phyloP scores from a whole-genome alignment of 2,888 invertebrate genomes.

The Agrotis puta region DNA sequence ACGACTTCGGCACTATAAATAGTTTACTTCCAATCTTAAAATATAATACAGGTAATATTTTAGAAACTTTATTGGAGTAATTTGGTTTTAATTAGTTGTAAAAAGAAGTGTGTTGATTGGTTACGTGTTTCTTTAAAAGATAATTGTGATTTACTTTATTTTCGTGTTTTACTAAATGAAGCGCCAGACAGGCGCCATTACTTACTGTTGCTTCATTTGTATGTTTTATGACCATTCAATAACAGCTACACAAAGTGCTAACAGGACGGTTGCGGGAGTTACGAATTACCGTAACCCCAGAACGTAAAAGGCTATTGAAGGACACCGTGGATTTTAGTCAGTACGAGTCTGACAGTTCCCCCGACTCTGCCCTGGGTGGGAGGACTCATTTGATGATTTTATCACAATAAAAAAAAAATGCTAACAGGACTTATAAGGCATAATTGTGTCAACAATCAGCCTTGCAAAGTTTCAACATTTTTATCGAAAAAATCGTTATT shows the following conservation, averaged over 20 bases:
- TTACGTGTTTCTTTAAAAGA: slow-evolving; percentile 1
- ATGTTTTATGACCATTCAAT: not conserved
- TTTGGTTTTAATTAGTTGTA: slow-evolving; percentile 55
- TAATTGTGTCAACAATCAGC: not conserved
- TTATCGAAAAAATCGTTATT: no score
- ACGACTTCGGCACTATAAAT: slow-evolving; percentile 51
- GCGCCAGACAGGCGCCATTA: not conserved
- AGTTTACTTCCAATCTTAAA: slow-evolving; percentile 33
- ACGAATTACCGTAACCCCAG: no score
- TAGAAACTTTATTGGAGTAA: slow-evolving; percentile 49
- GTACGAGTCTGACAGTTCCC: no score
- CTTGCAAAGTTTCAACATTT: no score
- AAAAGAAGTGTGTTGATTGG: slow-evolving; percentile 40
- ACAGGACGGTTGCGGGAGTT: no score
- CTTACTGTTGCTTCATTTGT: not conserved
- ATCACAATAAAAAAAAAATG: no score
- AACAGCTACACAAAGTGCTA: no score
- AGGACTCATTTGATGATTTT: no score
- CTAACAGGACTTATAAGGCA: no score
- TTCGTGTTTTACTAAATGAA: not conserved
- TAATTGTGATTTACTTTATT: slow-evolving; percentile 19
- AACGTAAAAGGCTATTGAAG: no score
- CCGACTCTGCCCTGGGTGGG: no score
- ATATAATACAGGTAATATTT: slow-evolving; percentile 44
- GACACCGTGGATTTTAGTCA: no score